phyloP scores from a whole-genome alignment of 2,113 vertebrate genomes.

The Galeopterus variegatus region DNA sequence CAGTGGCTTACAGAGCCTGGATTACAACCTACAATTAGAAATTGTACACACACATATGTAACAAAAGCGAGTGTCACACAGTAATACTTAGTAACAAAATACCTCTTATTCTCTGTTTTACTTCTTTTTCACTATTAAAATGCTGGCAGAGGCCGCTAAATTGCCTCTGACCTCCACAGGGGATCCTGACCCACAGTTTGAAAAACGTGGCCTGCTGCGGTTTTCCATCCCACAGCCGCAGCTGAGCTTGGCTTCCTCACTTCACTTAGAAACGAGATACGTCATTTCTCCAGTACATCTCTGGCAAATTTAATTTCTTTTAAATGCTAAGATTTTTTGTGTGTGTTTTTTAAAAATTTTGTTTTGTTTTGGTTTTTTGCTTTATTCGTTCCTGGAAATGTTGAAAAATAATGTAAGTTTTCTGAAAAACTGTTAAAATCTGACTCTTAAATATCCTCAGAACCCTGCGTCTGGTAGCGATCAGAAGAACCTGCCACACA shows the following conservation, averaged over 20 bases:
- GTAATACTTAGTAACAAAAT: neutral
- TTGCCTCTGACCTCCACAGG: no score
- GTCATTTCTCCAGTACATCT: neutral
- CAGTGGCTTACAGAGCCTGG: no score
- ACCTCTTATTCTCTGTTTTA: neutral
- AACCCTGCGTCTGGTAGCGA: rapidly evolving
- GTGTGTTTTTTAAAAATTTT: no score
- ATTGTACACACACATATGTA: rapidly evolving
- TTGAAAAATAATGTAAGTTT: neutral
- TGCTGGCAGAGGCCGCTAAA: neutral
- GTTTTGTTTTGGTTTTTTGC: neutral
- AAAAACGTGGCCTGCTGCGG: rapidly evolving
- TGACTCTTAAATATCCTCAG: rapidly evolving
- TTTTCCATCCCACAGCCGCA: neutral
- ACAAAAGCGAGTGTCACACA: rapidly evolving
- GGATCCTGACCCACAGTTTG: rapidly evolving
- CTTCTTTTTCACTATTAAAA: neutral
- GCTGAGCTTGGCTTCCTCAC: rapidly evolving
- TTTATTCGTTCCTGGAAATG: neutral
- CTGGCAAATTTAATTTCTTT: neutral
- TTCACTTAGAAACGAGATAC: neutral
- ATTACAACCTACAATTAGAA: neutral
- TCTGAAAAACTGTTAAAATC: no score
- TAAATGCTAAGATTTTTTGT: neutral
- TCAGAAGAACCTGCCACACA: rapidly evolving